Base-by-base conservation (phyloP, 2,113 vertebrate genomes). In the Prinia subflava region DNA sequence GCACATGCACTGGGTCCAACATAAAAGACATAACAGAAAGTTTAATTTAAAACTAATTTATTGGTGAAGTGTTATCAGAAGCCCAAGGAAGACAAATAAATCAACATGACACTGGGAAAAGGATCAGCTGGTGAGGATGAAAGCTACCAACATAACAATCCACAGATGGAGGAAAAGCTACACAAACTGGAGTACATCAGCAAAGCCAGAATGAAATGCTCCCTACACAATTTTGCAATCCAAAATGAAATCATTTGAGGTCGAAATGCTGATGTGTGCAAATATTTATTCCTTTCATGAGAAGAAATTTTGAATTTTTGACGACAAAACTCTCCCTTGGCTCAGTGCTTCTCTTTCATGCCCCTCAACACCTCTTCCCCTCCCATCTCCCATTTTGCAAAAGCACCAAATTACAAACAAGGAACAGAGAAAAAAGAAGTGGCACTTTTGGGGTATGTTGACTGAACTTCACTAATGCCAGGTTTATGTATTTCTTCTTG, bases 21-120 rank as follows among this genome's bases (percentile, higher is more conserved):
- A 95, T 92, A 82, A 94, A 96, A 96, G 75, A 30, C 28, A 49
- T 8, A 86, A 73, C 28, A 44, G 70, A 92, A 83, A 78, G 86
- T 92, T 95, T 95, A 86, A 96, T 94, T 94, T 93, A 91, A 78
- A 96, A 91, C 31, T 91, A 88, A 94, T 96, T 94, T 96, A 94
- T 96, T 94, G 74, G 91, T 62, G 91, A 96, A 92, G 81, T 65
- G 65, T 90, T 96, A 94, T 96, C 93, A 87, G 71, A 94, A 92
- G 90, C 63, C 49, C 47, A 94, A 27, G 0, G 9, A 92, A 94
- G 91, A 88, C 68, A 87, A 87, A 97, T 96, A 95, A 96, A 94
- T 96, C 91, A 82, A 63, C 23, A 8, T 84, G 87, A 94, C 70
- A 65, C 60, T 65, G 30, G 41, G 84, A 96, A 90, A 95, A 88